Evolutionary conservation across 2,797 vertebrate species (phyloP).

Genomic region (Mus minutoides): DNA sequence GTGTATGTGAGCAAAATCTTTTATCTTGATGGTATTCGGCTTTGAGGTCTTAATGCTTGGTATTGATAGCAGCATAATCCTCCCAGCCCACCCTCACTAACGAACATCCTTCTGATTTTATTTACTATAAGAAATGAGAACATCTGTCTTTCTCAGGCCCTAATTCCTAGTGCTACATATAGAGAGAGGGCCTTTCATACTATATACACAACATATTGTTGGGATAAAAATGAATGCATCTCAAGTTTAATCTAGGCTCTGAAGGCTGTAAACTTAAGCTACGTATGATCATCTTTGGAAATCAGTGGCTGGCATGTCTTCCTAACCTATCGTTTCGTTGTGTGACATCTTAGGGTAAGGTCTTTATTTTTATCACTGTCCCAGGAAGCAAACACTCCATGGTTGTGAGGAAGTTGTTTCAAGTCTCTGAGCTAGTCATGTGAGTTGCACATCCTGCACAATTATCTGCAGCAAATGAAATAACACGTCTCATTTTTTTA

Average conservation of each 20-base stretch:
- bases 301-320: neutral
- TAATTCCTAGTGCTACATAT: neutral
- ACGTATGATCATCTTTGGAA: neutral
- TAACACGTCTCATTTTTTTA: neutral
- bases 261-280: neutral
- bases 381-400: neutral
- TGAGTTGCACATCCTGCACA: neutral
- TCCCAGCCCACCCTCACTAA: neutral
- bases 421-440: neutral
- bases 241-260: neutral
- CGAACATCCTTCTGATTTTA: neutral
- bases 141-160: neutral
- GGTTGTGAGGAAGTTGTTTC: conserved; percentile 3
- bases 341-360: neutral
- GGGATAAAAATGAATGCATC: conserved; percentile 12
- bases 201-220: neutral
- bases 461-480: neutral
- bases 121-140: neutral
- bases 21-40: neutral
- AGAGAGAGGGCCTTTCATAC: neutral
- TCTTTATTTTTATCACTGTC: neutral
- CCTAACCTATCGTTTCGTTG: neutral
- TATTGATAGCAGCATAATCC: neutral
- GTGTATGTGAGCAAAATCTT: neutral
- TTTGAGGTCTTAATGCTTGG: neutral